These are phyloP conservation scores for Caradrina clavipalpis DNA, from an alignment of 2,888 invertebrate genomes.

Conservation along the genomic window DNA sequence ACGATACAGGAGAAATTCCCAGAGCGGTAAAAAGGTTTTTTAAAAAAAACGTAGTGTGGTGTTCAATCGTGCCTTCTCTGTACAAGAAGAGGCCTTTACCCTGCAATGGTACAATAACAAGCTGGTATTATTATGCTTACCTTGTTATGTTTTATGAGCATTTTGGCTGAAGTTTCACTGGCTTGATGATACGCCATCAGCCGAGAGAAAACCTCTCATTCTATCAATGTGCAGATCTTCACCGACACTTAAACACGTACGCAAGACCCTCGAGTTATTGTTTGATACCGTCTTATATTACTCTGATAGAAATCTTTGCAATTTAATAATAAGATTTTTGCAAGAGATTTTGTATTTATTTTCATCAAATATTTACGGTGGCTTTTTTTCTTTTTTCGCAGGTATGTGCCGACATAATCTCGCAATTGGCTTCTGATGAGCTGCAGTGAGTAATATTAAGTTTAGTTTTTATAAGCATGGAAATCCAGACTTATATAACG, in stretches of 20 bases:
- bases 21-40: too few species aligned
- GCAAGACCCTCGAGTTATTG: conserved; percentile 27
- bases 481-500: neutral
- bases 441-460: neutral
- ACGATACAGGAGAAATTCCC: too few species aligned
- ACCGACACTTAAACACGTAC: conserved; percentile 38
- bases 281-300: conserved; percentile 36
- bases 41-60: too few species aligned
- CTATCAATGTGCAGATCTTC: conserved; percentile 51
- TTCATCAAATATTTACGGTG: neutral
- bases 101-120: too few species aligned
- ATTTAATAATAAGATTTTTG: conserved; percentile 31
- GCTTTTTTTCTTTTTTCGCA: conserved; percentile 35
- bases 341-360: conserved; percentile 1
- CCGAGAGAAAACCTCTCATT: conserved; percentile 43
- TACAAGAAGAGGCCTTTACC: too few species aligned
- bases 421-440: neutral
- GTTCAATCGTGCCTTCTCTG: too few species aligned
- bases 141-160: conserved; percentile 42
- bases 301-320: conserved; percentile 41
- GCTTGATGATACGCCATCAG: conserved; percentile 26
- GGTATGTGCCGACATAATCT: conserved; percentile 32
- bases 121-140: neutral
- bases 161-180: conserved; percentile 28
- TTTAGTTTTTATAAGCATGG: neutral